These are phyloP conservation scores for Panthera leo DNA, from an alignment of 2,113 vertebrate genomes.

Conservation along the genomic window DNA sequence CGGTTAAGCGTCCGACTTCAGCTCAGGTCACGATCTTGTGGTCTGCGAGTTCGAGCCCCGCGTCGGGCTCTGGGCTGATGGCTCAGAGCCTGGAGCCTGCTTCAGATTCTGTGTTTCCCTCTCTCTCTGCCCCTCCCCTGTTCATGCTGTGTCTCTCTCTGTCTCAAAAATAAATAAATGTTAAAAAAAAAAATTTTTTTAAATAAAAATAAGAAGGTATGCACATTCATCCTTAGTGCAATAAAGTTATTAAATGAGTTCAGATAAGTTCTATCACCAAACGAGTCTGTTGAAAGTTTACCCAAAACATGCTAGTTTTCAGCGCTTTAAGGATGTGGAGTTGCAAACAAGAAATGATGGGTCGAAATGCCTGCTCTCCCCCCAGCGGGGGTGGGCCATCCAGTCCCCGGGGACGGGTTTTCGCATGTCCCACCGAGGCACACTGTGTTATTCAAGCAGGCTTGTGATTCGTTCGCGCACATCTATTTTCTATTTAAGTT, in stretches of 20 bases:
- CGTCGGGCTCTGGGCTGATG: too few species aligned
- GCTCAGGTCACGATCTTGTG: too few species aligned
- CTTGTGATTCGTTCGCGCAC: fast-evolving
- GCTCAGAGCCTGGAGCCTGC: too few species aligned
- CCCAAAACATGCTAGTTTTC: not conserved
- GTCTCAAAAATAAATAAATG: too few species aligned
- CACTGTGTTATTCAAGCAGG: fast-evolving
- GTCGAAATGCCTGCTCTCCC: fast-evolving
- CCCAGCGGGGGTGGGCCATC: fast-evolving
- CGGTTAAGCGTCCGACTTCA: too few species aligned
- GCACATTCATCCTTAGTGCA: fast-evolving
- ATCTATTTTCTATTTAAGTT: not conserved
- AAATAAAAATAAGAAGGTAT: not conserved
- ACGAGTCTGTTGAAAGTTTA: not conserved
- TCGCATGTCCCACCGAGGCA: fast-evolving
- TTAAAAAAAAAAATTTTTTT: too few species aligned
- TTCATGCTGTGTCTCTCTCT: too few species aligned
- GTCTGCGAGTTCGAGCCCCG: too few species aligned
- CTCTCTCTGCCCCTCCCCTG: too few species aligned
- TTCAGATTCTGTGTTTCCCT: too few species aligned
- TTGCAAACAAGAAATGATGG: not conserved
- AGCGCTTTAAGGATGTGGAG: not conserved
- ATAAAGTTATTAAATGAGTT: fast-evolving
- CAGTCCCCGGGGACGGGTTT: not conserved
- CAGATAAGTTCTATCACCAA: not conserved